Percentiles rank a stretch among this genome's conserved stretches.
Evolutionary conservation across 64 coral and sea anemone species (phyloP).

Genomic region (Montipora efflorescens): DNA sequence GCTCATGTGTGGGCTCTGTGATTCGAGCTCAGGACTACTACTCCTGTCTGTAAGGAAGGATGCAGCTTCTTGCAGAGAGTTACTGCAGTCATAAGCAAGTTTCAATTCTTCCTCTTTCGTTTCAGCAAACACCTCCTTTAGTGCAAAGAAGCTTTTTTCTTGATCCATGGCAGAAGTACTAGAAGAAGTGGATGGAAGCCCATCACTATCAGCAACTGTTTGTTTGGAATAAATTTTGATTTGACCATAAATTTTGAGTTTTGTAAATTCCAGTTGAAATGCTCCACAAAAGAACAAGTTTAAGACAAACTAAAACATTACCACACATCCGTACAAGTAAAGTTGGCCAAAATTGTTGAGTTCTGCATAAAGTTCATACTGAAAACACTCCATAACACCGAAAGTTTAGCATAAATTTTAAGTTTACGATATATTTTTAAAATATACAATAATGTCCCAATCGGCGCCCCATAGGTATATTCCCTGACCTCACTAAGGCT

Average conservation of each 20-base stretch:
- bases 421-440: background rate
- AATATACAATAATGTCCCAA: too few species aligned
- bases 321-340: too few species aligned
- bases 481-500: too few species aligned
- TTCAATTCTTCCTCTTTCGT: background rate
- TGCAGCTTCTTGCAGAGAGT: constrained; percentile 24
- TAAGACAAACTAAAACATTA: too few species aligned
- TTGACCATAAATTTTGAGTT: too few species aligned
- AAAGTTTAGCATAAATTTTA: background rate
- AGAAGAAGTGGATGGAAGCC: background rate
- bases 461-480: too few species aligned
- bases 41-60: constrained; percentile 16
- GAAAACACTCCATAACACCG: background rate
- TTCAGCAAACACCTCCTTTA: constrained; percentile 31
- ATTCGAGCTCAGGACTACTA: background rate
- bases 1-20: background rate
- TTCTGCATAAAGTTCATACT: background rate
- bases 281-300: background rate
- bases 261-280: background rate
- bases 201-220: constrained; percentile 8
- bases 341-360: background rate
- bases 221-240: background rate
- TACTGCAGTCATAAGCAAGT: background rate
- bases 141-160: background rate
- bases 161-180: background rate